These are phyloP conservation scores for Galbula dea DNA, from an alignment of 2,113 vertebrate genomes.

Conservation along the genomic window DNA sequence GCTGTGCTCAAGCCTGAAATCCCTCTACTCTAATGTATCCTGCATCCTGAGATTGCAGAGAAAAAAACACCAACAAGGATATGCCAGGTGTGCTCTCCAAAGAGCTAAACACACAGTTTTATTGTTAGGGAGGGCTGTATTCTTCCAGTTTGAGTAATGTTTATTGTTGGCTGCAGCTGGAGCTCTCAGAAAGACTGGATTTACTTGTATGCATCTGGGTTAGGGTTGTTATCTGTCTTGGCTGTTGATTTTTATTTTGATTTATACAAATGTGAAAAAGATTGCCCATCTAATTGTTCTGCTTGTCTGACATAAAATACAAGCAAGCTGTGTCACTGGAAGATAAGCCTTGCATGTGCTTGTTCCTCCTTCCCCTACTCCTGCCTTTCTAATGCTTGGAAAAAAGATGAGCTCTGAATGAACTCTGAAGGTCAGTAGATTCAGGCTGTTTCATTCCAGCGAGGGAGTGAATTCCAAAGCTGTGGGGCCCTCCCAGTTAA, in stretches of 20 bases:
- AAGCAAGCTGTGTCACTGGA: neutral
- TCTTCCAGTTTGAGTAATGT: neutral
- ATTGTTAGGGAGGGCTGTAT: neutral
- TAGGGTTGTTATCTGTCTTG: neutral
- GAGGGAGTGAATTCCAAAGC: constrained; percentile 62
- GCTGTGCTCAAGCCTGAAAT: neutral
- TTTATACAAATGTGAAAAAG: neutral
- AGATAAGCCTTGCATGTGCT: neutral
- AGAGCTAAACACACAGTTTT: neutral
- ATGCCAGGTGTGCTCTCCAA: neutral
- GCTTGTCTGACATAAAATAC: neutral
- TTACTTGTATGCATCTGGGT: neutral
- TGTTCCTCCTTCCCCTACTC: neutral
- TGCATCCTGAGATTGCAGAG: neutral
- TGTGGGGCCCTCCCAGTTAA: constrained; percentile 28
- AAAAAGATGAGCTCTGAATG: constrained; percentile 36
- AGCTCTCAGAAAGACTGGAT: neutral
- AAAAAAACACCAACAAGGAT: neutral
- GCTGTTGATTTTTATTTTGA: neutral
- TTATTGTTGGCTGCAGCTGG: neutral
- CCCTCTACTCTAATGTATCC: neutral
- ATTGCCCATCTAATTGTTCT: neutral
- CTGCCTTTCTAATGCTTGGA: neutral
- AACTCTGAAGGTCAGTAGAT: constrained; percentile 49
- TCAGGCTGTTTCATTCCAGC: neutral